Conservation (phyloP, 2,113 vertebrate genomes). For the Chaetodon trifascialis region DNA sequence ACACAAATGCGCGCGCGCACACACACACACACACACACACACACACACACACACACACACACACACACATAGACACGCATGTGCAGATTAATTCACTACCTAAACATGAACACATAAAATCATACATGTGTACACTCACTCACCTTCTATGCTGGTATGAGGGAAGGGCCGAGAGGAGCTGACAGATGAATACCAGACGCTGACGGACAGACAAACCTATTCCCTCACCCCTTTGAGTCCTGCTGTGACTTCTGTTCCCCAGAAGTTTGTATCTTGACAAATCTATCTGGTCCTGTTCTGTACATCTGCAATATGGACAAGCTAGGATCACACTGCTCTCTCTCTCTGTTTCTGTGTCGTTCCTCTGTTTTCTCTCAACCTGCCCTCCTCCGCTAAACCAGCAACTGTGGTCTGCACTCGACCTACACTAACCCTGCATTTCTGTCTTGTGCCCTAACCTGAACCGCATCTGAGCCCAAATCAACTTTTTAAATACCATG, state of each 20-base stretch:
- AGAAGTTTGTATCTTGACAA: constrained; percentile 64
- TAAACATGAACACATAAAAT: constrained; percentile 61
- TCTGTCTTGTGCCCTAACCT: constrained; percentile 71
- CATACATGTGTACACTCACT: constrained; percentile 62
- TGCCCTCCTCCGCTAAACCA: constrained; percentile 69
- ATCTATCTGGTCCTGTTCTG: constrained; percentile 60
- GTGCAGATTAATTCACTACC: constrained; percentile 68
- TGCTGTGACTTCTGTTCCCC: constrained; percentile 57
- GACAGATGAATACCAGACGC: constrained; percentile 72
- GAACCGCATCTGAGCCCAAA: constrained; percentile 69
- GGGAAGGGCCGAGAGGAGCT: constrained; percentile 67
- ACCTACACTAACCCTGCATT: constrained; percentile 53
- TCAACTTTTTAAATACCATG: constrained; percentile 60
- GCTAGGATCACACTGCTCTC: constrained; percentile 58
- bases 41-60: constrained; percentile 45
- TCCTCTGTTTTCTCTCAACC: constrained; percentile 55
- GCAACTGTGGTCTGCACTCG: constrained; percentile 77
- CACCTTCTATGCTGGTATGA: constrained; percentile 71
- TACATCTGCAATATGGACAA: constrained; percentile 68
- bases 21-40: constrained; percentile 18
- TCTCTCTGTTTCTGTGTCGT: constrained; percentile 59
- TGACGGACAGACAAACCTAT: constrained; percentile 66
- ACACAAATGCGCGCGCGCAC: constrained; percentile 26
- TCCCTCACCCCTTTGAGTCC: constrained; percentile 57
- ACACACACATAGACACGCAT: constrained; percentile 50